phyloP scores from a whole-genome alignment of 2,888 invertebrate species.

The Acanthoscelides obtectus region DNA sequence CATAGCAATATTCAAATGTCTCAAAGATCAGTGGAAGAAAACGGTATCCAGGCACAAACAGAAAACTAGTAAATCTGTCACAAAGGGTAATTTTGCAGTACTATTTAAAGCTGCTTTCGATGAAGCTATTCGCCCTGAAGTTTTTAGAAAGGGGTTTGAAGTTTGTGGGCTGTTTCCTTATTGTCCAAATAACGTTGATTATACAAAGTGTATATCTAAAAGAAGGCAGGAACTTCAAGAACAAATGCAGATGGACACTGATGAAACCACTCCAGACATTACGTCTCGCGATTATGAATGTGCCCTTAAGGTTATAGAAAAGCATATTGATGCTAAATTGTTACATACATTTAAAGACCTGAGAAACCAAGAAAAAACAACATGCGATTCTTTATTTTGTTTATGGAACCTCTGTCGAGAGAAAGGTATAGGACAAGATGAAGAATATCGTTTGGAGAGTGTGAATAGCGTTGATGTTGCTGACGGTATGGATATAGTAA shows the following conservation, averaged over 20 bases:
- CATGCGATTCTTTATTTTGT: background rate
- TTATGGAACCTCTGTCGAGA: no score
- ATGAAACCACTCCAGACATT: background rate
- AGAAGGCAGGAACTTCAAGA: background rate
- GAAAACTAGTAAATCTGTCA: background rate
- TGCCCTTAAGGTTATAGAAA: background rate
- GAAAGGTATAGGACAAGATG: no score
- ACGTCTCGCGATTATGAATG: background rate
- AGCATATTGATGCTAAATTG: no score
- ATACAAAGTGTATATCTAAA: background rate
- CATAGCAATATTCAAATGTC: background rate
- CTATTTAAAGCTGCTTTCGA: background rate
- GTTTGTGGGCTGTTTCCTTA: background rate
- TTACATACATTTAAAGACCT: no score
- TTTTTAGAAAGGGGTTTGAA: background rate
- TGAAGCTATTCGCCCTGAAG: background rate
- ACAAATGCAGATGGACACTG: background rate
- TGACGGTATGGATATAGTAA: background rate
- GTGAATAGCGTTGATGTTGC: background rate
- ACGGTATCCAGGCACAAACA: background rate
- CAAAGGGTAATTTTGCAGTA: background rate
- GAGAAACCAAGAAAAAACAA: no score
- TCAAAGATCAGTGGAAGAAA: constrained; percentile 1
- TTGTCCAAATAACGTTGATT: constrained; percentile 1
- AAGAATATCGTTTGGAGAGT: no score